These are phyloP conservation scores for Gambelia wislizenii DNA, from an alignment of 2,797 vertebrate species.

Conservation along the genomic window DNA sequence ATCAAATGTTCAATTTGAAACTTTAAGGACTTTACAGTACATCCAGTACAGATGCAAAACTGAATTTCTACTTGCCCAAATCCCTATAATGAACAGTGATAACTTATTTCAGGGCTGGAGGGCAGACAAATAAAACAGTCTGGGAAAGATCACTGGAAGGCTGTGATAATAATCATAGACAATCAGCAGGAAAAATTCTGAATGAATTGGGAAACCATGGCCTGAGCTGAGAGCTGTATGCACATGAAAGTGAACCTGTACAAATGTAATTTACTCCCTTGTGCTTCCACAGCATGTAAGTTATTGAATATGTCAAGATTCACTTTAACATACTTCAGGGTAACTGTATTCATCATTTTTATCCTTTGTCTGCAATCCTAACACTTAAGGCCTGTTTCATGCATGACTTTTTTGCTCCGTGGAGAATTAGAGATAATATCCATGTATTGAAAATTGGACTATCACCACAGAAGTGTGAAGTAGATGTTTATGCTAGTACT, in stretches of 20 bases:
- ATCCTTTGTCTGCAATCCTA: background rate
- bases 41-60: background rate
- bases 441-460: background rate
- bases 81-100: background rate
- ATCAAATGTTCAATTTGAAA: background rate
- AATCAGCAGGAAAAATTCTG: slow-evolving; percentile 9
- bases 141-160: background rate
- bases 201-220: background rate
- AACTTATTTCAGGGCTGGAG: background rate
- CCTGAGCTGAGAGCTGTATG: background rate
- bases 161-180: background rate
- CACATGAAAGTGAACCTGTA: background rate
- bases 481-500: background rate
- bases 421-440: slow-evolving; percentile 17
- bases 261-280: slow-evolving; percentile 2
- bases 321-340: slow-evolving; percentile 4
- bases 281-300: slow-evolving; percentile 3
- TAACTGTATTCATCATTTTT: slow-evolving; percentile 22
- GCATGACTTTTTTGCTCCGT: background rate
- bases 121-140: background rate
- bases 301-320: slow-evolving; percentile 12
- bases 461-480: background rate
- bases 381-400: slow-evolving; percentile 8
- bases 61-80: background rate
- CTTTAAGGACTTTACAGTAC: background rate